Base-by-base conservation (phyloP, 2,797 vertebrate genomes). In the Oophaga sylvatica region DNA sequence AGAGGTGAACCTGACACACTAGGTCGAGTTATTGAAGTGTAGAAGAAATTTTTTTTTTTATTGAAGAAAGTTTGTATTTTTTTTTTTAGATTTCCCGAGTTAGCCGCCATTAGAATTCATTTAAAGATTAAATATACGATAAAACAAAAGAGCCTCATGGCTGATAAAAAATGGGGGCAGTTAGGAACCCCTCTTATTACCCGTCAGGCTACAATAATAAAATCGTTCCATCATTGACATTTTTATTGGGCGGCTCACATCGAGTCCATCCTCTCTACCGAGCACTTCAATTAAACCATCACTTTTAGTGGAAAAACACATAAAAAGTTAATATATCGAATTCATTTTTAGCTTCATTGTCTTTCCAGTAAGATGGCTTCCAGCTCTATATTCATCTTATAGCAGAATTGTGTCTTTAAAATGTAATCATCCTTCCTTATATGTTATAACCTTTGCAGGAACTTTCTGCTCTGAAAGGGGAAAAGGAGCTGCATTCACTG, bases 1-100 rank as follows among this genome's bases (percentile, higher is more conserved):
- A 73, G 71, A 73, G 71, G 41, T 73, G 71, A 73, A 45, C 71
- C 41, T 73, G 71, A 73, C 35, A 45, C 71, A 48, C 35, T 22
- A 73, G 35, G 41, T 22, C 35, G 35, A 73, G 7, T 73, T 73
- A 48, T 35, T 22, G 41, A 45, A 22, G 19, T 45, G 35, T 45
- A 73, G 9, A 3, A 41, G 20, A 73, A 22, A 73, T 48, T 73
- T 73, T 73, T 73, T 19, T 19, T 73, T 5, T 20, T 2, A 31
- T 26, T 26, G 26, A 26, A 26, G 20, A 73, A 22, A 41, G 71
- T 73, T 48, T 73, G 41, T 45, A 73, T 48, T 73, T 73, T 73
- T 73, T 19, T 19, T 73, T 5, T 20, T 1, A 31, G 31, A 7
- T 71, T 16, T 5, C 6, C 68, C 35, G 3, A 35, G 3, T 5